Evolutionary conservation across 2,888 invertebrate species (phyloP), one percentile per base, ranked within the genome.

Genomic region (Mythimna impura): DNA sequence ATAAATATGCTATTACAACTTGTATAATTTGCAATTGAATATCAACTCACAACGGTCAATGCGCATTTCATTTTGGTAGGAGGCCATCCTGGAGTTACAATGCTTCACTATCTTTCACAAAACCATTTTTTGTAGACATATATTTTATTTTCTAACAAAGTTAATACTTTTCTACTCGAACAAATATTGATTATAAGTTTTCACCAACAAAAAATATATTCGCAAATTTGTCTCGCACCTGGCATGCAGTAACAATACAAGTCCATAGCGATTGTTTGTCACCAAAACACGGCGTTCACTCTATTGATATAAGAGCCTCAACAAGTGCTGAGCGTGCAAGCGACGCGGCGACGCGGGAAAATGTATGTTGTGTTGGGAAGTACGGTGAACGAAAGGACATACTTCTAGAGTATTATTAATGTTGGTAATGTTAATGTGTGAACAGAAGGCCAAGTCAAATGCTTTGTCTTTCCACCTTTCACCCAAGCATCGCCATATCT

Each of bases 321-420:
- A 71, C 76, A 76, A 80, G 64, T 79, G 61, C 22, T 34, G 72
- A 61, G 10, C 62, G 58, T 62, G 63, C n/a, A 25, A 10, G 22
- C 50, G 63, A 62, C 34, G 22, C 71, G 14, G n/a, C 50, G 63
- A 62, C 22, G 20, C 71, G 52, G 43, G 60, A n/a, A 25, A 54
- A 65, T 50, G 36, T 57, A 8, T 54, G 60, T 43, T 25, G 57
- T 75, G 25, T 40, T 58, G 58, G 30, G 17, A 20, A 34, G 7
- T 34, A 58, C 8, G 8, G 6, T 20, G 4, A 20, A 30, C 34
- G 4, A 30, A 34, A 34, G 8, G 20, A 52, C 50, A n/a, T n/a
- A n/a, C 20, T 52, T 52, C 3, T 9, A n/a, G 50, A n/a, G 8
- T 7, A 50, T 50, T 52, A 52, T 52, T 52, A 52, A 52, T 52